Percentiles rank a stretch among this genome's conserved stretches.
phyloP scores from a whole-genome alignment of 2,797 vertebrate species.

The Aplochiton taeniatus region DNA sequence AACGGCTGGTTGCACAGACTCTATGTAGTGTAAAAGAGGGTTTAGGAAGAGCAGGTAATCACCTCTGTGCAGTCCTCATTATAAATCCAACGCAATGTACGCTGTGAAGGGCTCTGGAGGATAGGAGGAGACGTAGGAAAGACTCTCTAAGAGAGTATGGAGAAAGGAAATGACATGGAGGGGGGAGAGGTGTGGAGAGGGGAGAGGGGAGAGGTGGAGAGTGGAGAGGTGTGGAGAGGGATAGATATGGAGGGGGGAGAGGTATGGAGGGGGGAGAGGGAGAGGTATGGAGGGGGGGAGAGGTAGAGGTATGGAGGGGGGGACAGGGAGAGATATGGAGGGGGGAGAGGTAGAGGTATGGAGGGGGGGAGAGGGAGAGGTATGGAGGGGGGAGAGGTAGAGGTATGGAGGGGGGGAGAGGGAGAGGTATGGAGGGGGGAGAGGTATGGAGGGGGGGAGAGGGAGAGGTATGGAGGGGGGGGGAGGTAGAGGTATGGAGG shows the following conservation, averaged over 20 bases:
- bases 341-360: background rate
- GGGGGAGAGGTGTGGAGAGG: background rate
- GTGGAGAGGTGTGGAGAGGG: background rate
- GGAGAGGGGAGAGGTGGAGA: background rate
- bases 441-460: too few species aligned
- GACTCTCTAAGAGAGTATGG: background rate
- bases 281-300: too few species aligned
- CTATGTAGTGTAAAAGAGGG: background rate
- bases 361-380: background rate
- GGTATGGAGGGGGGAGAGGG: too few species aligned
- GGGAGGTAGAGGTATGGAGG: background rate
- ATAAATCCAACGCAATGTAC: too few species aligned
- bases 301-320: background rate
- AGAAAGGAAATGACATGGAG: background rate
- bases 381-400: too few species aligned
- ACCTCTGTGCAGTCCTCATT: too few species aligned
- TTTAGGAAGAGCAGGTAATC: too few species aligned
- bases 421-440: too few species aligned
- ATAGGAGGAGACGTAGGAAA: too few species aligned
- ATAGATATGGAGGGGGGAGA: too few species aligned
- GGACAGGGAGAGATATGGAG: background rate
- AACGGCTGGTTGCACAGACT: conserved; percentile 8
- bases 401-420: too few species aligned
- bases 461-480: too few species aligned
- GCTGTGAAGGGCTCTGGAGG: background rate